A percentile compares a stretch with the other conserved stretches of the same genome.
Conservation (phyloP, 2,113 vertebrate genomes). For the Antechinus flavipes region DNA sequence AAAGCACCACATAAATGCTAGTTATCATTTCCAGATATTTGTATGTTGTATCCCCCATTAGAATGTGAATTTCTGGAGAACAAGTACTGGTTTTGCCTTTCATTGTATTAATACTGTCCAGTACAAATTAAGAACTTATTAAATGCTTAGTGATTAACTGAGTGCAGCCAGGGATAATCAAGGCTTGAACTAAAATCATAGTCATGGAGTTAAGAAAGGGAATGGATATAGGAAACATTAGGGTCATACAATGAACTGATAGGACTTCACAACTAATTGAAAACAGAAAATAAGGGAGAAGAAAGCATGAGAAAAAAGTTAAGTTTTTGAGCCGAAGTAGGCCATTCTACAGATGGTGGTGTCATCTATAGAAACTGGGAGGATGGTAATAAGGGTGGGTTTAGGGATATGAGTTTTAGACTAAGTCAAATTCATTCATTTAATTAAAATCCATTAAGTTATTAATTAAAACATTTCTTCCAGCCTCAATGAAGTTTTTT, state of each 20-base stretch:
- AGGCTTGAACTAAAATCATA: neutral
- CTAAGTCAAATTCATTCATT: neutral
- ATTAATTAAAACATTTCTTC: neutral
- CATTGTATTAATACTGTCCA: neutral
- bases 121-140: neutral
- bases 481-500: neutral
- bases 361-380: neutral
- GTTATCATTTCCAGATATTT: neutral
- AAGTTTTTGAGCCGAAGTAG: neutral
- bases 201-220: neutral
- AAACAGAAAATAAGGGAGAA: neutral
- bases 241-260: neutral
- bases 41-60: neutral
- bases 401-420: neutral
- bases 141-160: neutral
- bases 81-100: neutral
- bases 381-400: neutral
- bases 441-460: neutral
- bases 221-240: neutral
- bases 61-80: neutral
- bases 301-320: neutral
- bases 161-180: neutral
- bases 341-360: neutral
- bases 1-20: neutral
- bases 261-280: neutral